Conservation (phyloP, 2,113 vertebrate species). For the Nesospiza acunhae region DNA sequence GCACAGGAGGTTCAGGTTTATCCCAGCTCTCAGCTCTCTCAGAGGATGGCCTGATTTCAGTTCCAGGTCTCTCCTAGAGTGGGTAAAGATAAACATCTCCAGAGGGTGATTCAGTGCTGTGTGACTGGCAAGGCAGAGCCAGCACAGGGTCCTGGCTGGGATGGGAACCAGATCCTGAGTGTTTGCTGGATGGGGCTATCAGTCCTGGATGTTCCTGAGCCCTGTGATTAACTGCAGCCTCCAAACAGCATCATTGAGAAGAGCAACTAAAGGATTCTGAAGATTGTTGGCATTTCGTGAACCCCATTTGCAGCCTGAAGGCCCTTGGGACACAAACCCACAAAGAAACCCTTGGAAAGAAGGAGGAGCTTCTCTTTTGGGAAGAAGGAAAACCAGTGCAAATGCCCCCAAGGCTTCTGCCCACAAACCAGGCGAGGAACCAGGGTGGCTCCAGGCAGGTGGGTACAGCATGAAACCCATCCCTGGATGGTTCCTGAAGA, state of each 20-base stretch:
- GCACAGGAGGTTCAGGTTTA: neutral
- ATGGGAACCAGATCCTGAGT: neutral
- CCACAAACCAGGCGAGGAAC: fast-evolving
- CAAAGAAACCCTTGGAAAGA: neutral
- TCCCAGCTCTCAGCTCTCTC: fast-evolving
- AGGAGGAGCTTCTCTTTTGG: neutral
- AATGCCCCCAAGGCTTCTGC: neutral
- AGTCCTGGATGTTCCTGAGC: neutral
- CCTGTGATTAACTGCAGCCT: neutral
- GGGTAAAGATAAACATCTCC: neutral
- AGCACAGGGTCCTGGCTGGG: neutral
- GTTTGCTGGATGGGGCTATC: neutral
- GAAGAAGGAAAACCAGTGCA: neutral
- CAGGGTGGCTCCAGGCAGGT: neutral
- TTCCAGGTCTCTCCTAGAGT: neutral
- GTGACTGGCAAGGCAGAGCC: neutral
- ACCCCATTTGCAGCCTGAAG: neutral
- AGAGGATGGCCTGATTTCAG: neutral
- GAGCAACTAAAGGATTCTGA: neutral
- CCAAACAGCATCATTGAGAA: neutral
- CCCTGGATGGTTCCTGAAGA: neutral
- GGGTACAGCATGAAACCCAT: neutral
- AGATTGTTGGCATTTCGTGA: neutral
- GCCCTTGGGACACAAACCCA: neutral
- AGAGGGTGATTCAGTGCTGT: neutral